Evolutionary conservation across 2,797 vertebrate genomes (phyloP).

Genomic region (Micropoecilia bifurca): DNA sequence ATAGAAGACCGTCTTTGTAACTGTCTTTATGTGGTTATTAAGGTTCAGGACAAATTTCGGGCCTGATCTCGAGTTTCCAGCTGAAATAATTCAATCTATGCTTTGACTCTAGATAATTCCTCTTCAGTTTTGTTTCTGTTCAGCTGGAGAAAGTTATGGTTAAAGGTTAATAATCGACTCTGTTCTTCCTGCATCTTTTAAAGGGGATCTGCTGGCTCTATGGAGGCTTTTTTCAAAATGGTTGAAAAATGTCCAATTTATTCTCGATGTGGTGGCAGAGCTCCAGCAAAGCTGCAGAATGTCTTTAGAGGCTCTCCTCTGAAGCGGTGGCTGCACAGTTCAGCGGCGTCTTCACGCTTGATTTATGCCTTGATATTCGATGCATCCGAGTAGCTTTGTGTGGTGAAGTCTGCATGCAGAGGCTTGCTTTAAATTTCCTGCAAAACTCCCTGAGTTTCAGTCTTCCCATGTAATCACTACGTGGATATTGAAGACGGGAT

Average conservation of each 20-base stretch:
- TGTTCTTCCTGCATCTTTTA: not conserved
- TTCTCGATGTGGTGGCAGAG: constrained; percentile 25
- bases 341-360: constrained; percentile 40
- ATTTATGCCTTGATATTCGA: constrained; percentile 43
- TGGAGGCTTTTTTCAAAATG: constrained; percentile 39
- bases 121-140: too few relatives aligned
- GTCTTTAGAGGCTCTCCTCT: not conserved
- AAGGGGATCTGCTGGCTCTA: not conserved
- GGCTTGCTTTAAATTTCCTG: constrained; percentile 24
- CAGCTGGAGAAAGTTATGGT: too few relatives aligned
- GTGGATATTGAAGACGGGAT: constrained; percentile 9
- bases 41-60: too few relatives aligned
- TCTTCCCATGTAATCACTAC: constrained; percentile 8
- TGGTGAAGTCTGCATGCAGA: constrained; percentile 23
- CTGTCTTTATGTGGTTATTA: too few relatives aligned
- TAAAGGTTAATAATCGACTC: not conserved
- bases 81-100: too few relatives aligned
- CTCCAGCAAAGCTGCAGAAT: not conserved
- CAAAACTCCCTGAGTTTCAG: constrained; percentile 18
- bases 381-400: constrained; percentile 18
- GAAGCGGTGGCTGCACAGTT: constrained; percentile 10
- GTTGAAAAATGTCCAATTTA: constrained; percentile 43
- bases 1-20: too few relatives aligned
- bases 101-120: too few relatives aligned
- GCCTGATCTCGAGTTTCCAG: too few relatives aligned